Conservation (phyloP, 92 coral and sea anemone species). For the Epizoanthus ramosus region DNA sequence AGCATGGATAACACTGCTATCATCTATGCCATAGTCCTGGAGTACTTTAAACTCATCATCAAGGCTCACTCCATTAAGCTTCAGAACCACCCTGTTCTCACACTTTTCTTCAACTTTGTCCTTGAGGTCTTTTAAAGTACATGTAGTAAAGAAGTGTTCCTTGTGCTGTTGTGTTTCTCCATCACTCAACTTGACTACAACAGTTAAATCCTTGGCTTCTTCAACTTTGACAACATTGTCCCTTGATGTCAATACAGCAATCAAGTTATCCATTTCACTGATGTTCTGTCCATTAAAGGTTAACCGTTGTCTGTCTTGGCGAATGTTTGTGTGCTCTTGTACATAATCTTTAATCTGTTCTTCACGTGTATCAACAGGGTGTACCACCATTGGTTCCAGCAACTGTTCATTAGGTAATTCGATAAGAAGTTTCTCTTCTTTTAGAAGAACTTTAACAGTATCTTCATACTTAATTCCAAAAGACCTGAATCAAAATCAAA, state of each 20-base stretch:
- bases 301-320: neutral
- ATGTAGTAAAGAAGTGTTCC: neutral
- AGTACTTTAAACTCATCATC: neutral
- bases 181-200: neutral
- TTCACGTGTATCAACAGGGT: neutral
- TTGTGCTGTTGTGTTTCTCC: neutral
- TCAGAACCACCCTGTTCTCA: neutral
- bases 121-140: slow-evolving; percentile 1
- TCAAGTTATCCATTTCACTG: neutral
- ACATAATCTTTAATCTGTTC: slow-evolving; percentile 1
- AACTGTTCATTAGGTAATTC: neutral
- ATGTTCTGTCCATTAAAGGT: neutral
- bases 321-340: neutral
- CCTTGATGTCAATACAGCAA: neutral
- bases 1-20: neutral
- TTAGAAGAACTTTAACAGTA: neutral
- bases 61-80: neutral
- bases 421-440: neutral
- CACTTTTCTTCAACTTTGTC: neutral
- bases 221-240: neutral
- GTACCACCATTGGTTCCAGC: neutral
- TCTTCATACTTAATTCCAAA: neutral
- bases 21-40: neutral
- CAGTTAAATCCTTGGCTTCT: neutral
- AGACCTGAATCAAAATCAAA: neutral